Percentiles rank a stretch among this genome's conserved stretches.
phyloP scores from a whole-genome alignment of 2,797 vertebrate genomes.

The Echiichthys vipera region DNA sequence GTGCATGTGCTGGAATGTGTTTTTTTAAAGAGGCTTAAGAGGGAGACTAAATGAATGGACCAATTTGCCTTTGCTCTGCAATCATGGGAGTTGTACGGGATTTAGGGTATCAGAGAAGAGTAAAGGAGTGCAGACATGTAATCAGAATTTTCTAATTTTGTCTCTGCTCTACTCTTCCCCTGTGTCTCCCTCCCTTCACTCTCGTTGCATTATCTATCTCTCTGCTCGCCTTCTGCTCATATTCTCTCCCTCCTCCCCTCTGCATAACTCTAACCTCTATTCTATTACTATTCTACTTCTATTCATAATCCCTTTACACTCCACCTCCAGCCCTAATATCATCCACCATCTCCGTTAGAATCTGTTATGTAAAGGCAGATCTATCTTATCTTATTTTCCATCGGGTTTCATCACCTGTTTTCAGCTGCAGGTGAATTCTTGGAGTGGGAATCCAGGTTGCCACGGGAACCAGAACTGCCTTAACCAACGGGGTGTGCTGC shows the following conservation, averaged over 20 bases:
- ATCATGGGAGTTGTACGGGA: conserved; percentile 58
- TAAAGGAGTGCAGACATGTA: conserved; percentile 62
- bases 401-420: conserved; percentile 88
- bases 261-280: conserved; percentile 10
- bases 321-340: not conserved
- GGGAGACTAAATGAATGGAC: conserved; percentile 65
- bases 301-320: not conserved
- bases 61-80: conserved; percentile 64
- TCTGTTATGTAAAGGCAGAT: not conserved
- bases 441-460: conserved; percentile 87
- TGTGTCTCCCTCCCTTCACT: conserved; percentile 28
- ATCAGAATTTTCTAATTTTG: conserved; percentile 70
- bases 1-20: conserved; percentile 9
- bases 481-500: conserved; percentile 87
- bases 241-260: conserved; percentile 1
- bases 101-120: conserved; percentile 68
- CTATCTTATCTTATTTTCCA: not conserved
- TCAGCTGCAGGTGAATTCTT: conserved; percentile 90
- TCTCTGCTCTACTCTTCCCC: conserved; percentile 53
- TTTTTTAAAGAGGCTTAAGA: conserved; percentile 63
- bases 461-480: conserved; percentile 89
- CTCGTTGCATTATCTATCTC: conserved; percentile 17
- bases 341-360: not conserved
- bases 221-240: conserved; percentile 4
- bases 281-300: not conserved